Evolutionary conservation across 2,888 invertebrate species (phyloP).

Genomic region (Antheraea assamensis): DNA sequence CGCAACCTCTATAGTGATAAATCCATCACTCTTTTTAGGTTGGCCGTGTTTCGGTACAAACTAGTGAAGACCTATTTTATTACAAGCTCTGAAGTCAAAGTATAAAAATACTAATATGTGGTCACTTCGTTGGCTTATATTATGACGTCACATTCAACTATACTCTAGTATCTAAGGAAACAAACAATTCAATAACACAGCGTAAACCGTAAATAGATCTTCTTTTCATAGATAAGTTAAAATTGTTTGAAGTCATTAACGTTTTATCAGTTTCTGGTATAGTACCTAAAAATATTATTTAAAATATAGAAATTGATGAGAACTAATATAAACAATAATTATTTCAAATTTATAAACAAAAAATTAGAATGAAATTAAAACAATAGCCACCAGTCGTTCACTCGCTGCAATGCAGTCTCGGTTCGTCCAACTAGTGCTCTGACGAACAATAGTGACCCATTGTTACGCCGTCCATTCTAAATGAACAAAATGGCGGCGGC

Average conservation of each 20-base stretch:
- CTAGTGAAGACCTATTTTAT: too few relatives aligned
- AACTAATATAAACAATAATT: background rate
- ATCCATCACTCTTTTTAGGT: too few relatives aligned
- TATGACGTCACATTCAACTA: too few relatives aligned
- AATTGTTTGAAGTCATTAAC: background rate
- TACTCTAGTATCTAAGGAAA: too few relatives aligned
- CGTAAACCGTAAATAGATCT: too few relatives aligned
- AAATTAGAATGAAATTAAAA: slow-evolving; percentile 64
- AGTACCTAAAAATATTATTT: background rate
- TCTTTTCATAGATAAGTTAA: too few relatives aligned
- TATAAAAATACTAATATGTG: too few relatives aligned
- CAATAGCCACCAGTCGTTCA: slow-evolving; percentile 68
- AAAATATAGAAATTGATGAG: background rate
- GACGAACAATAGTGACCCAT: slow-evolving; percentile 74
- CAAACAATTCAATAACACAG: too few relatives aligned
- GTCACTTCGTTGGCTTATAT: too few relatives aligned
- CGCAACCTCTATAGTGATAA: too few relatives aligned
- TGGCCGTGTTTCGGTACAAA: too few relatives aligned
- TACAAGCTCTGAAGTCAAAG: too few relatives aligned
- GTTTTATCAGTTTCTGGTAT: background rate
- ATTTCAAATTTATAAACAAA: background rate
- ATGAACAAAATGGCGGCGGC: slow-evolving; percentile 79
- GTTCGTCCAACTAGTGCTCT: slow-evolving; percentile 55
- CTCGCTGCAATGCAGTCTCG: slow-evolving; percentile 52
- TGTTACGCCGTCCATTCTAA: slow-evolving; percentile 80